These are phyloP conservation scores for Perdita meconis DNA, from an alignment of 2,888 invertebrate genomes.

Conservation along the genomic window DNA sequence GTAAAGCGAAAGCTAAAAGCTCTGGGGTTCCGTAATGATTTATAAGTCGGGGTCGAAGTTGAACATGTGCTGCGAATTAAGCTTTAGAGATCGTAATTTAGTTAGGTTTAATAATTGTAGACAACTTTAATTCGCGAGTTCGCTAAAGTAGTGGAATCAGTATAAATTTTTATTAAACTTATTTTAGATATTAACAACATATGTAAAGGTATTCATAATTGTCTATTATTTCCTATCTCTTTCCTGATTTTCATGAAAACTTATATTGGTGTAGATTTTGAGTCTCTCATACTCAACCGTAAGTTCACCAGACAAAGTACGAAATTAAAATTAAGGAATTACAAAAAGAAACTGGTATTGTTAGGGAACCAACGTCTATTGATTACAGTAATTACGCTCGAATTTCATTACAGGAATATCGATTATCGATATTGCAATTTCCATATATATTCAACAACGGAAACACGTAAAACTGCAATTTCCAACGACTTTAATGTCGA, in stretches of 20 bases:
- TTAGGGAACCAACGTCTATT: constrained; percentile 30
- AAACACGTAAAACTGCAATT: constrained; percentile 22
- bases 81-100: constrained; percentile 67
- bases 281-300: not conserved
- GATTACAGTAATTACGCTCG: constrained; percentile 43
- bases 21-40: constrained; percentile 71
- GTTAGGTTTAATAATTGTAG: constrained; percentile 55
- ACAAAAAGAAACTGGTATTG: constrained; percentile 10
- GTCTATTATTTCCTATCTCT: not conserved
- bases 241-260: not conserved
- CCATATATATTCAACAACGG: constrained; percentile 7
- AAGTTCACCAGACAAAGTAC: not conserved
- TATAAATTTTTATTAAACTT: not conserved
- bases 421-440: constrained; percentile 43
- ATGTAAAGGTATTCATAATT: not conserved
- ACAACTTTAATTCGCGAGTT: not conserved
- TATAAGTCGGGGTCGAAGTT: constrained; percentile 70
- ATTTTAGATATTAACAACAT: not conserved
- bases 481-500: constrained; percentile 19
- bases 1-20: constrained; percentile 72
- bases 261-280: not conserved
- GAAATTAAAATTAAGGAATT: not conserved
- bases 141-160: not conserved
- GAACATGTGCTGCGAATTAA: constrained; percentile 79
- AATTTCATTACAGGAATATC: constrained; percentile 45